Evolutionary conservation across 2,113 vertebrate species (phyloP).

Genomic region (Campylomormyrus tamandua): DNA sequence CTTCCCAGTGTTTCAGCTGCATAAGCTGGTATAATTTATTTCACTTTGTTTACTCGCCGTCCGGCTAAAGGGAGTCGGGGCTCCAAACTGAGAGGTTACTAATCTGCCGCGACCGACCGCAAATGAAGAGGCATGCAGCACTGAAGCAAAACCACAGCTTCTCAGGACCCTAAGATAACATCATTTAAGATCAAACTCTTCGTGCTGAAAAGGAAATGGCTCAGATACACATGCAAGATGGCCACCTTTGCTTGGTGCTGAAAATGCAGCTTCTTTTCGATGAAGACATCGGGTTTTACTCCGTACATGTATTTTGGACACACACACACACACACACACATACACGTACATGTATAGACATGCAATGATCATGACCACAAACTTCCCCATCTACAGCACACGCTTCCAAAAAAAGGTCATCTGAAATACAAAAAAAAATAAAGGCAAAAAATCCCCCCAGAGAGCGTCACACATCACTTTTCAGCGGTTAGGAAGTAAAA

Average conservation of each 20-base stretch:
- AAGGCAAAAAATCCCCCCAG: conserved; percentile 9
- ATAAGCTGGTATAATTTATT: conserved; percentile 68
- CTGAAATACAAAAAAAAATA: conserved; percentile 19
- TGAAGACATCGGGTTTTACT: neutral
- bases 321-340: neutral
- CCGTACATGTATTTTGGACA: neutral
- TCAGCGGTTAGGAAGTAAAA: conserved; percentile 58
- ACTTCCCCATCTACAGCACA: conserved; percentile 18
- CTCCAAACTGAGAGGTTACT: conserved; percentile 50
- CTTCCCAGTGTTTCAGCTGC: conserved; percentile 65
- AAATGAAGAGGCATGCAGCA: conserved; percentile 59
- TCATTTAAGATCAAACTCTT: neutral
- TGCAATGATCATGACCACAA: neutral
- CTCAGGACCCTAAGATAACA: conserved; percentile 15
- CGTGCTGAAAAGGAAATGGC: neutral
- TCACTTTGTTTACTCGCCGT: conserved; percentile 65
- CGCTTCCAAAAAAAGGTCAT: conserved; percentile 34
- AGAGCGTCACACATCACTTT: conserved; percentile 42
- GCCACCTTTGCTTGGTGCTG: neutral
- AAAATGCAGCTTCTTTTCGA: neutral
- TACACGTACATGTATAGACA: neutral
- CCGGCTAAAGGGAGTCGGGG: conserved; percentile 52
- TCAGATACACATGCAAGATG: neutral
- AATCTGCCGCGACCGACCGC: conserved; percentile 61
- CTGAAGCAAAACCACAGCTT: conserved; percentile 53